Percentiles rank a stretch among this genome's conserved stretches.
Evolutionary conservation across 2,113 vertebrate genomes (phyloP).

Genomic region (Nerophis lumbriciformis): DNA sequence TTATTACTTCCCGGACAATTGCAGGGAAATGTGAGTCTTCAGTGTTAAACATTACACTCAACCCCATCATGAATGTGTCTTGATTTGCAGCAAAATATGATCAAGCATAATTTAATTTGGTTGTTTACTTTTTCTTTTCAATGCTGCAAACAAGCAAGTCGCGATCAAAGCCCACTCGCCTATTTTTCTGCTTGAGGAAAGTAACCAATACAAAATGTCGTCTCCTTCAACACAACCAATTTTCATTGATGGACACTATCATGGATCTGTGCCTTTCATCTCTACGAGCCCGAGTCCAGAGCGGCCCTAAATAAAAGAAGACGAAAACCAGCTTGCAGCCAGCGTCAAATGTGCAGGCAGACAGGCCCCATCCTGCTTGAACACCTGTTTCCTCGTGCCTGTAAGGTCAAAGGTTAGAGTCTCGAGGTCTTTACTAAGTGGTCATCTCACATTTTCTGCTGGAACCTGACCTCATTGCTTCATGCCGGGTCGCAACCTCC

Average conservation of each 20-base stretch:
- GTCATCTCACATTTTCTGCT: conserved; percentile 32
- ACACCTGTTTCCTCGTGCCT: conserved; percentile 51
- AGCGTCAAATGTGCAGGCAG: conserved; percentile 17
- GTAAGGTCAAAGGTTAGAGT: conserved; percentile 45
- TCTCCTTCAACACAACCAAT: neutral
- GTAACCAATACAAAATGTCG: neutral
- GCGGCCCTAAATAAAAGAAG: conserved; percentile 6
- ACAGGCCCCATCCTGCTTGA: conserved; percentile 30
- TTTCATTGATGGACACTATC: neutral
- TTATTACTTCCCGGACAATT: no score
- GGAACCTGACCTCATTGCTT: conserved; percentile 31
- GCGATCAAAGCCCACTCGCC: no score
- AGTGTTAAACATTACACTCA: neutral
- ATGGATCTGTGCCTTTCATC: neutral
- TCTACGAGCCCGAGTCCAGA: neutral
- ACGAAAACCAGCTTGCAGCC: conserved; percentile 6
- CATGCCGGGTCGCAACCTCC: conserved; percentile 21
- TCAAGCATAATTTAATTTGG: neutral
- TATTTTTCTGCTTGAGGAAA: neutral
- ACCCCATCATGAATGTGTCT: neutral
- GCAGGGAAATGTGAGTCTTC: no score
- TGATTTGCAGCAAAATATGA: neutral
- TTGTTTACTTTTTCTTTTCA: no score
- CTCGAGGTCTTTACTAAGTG: conserved; percentile 39
- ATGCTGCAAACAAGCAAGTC: no score